These are phyloP conservation scores for Neosalanx taihuensis DNA, from an alignment of 2,797 vertebrate species.

Conservation along the genomic window DNA sequence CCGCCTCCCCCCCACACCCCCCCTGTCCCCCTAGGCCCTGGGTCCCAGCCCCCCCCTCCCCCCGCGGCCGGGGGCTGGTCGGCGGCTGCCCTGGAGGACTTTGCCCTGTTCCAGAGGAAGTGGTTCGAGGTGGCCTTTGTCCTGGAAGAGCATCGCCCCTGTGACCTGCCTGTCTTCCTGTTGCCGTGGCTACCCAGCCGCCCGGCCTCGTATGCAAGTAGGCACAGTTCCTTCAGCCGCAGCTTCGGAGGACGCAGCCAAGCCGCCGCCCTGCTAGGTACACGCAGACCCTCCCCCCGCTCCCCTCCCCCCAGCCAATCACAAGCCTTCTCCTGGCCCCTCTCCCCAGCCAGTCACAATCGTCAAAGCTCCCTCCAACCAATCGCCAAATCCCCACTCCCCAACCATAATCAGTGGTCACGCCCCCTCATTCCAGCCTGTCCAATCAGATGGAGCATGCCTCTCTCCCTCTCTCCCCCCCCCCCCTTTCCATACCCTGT, in stretches of 20 bases:
- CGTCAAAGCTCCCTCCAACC: background rate
- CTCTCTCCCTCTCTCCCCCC: background rate
- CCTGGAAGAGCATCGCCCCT: conserved; percentile 89
- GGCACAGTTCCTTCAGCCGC: conserved; percentile 99
- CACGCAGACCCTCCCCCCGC: conserved; percentile 59
- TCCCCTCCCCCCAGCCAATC: conserved; percentile 22
- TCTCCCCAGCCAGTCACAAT: background rate
- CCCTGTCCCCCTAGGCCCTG: conserved; percentile 37
- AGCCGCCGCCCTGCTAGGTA: conserved; percentile 96
- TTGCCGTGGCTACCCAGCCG: conserved; percentile 96
- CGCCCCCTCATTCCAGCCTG: background rate
- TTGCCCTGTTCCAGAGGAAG: conserved; percentile 91
- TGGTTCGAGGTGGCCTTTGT: conserved; percentile 98
- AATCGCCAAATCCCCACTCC: conserved; percentile 6
- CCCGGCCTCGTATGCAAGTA: conserved; percentile 96
- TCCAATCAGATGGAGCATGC: conserved; percentile 6
- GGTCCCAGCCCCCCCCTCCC: conserved; percentile 68
- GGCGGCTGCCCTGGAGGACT: conserved; percentile 85
- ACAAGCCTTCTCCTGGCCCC: background rate
- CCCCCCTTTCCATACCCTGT: background rate
- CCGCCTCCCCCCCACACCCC: background rate
- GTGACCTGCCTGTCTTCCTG: conserved; percentile 90
- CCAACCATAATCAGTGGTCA: conserved; percentile 16
- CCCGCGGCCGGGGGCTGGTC: conserved; percentile 77
- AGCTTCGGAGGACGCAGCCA: conserved; percentile 99